Base-by-base conservation (phyloP, 2,797 vertebrate genomes). In the Parambassis ranga region DNA sequence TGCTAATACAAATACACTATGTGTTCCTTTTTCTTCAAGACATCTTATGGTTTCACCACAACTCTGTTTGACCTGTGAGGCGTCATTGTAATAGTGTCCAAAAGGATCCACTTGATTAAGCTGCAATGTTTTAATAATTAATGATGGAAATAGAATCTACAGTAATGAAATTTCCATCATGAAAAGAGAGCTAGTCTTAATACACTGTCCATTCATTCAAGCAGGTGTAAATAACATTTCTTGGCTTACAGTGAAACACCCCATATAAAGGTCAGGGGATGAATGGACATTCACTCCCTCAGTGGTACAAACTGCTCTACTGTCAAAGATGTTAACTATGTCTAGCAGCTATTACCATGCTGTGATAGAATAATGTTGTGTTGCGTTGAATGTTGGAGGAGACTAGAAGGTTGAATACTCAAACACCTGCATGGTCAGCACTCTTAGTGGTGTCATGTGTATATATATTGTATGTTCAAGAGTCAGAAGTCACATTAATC, bases 81-180 rank as follows among this genome's bases (percentile, higher is more conserved):
- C 28, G 10, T 73, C 42, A 42, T 11, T 65, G 63, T 38, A 43
- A 61, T 36, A 39, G 56, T 39, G 47, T 59, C 60, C 47, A 67
- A n/a, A 30, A 71, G 44, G 57, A 75, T 75, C 51, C 51, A 39
- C 75, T 84, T 82, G 77, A 87, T 90, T 85, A 87, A 87, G 75
- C 77, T 74, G 79, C 82, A 84, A 87, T 85, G 88, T 92, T 91
- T 93, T 91, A 95, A 97, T 95, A 94, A 96, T 95, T 96, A 62
- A 96, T 95, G 89, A 78, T 93, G 94, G 94, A 96, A 97, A 94
- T 93, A 87, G 81, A 92, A 88, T 92, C 91, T 90, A 32, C 71
- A 73, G 77, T 87, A 95, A 96, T 95, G 94, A 95, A 94, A 95
- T 97, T 95, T 96, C 93, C 93, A 94, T 92, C 82, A 89, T 92